These are phyloP conservation scores for Myotis findleyi DNA, from an alignment of 2,797 vertebrate species.

Conservation along the genomic window DNA sequence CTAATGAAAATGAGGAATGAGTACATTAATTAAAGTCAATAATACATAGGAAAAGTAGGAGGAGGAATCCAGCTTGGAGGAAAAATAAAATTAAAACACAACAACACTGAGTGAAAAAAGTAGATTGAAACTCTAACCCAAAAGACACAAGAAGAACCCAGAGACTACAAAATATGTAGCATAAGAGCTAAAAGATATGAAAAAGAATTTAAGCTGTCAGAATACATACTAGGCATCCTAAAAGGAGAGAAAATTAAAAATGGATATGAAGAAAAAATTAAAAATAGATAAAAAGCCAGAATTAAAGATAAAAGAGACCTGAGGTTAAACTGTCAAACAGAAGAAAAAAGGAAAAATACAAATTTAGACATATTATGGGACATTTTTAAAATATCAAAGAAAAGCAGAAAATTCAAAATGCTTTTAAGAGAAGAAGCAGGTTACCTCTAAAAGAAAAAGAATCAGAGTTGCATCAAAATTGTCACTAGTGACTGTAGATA, in stretches of 20 bases:
- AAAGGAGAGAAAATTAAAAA: background rate
- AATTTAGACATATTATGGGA: background rate
- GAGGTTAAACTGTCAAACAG: background rate
- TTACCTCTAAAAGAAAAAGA: background rate
- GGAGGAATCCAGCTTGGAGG: background rate
- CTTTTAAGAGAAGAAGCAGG: background rate
- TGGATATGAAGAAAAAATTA: background rate
- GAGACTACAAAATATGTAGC: background rate
- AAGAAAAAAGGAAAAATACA: background rate
- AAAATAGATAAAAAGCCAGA: background rate
- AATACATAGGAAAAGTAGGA: background rate
- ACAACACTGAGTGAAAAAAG: background rate
- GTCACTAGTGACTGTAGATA: background rate
- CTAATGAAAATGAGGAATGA: background rate
- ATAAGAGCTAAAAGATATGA: background rate
- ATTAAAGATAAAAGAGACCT: background rate
- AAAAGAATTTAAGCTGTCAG: background rate
- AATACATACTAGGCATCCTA: background rate
- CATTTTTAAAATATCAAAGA: background rate
- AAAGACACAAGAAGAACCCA: background rate
- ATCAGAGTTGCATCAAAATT: background rate
- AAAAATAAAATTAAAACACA: background rate
- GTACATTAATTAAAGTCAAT: background rate
- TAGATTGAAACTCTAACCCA: background rate
- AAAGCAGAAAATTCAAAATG: background rate